Conservation (phyloP, 92 coral and sea anemone species). For the Hydrozoanthus gracilis region DNA sequence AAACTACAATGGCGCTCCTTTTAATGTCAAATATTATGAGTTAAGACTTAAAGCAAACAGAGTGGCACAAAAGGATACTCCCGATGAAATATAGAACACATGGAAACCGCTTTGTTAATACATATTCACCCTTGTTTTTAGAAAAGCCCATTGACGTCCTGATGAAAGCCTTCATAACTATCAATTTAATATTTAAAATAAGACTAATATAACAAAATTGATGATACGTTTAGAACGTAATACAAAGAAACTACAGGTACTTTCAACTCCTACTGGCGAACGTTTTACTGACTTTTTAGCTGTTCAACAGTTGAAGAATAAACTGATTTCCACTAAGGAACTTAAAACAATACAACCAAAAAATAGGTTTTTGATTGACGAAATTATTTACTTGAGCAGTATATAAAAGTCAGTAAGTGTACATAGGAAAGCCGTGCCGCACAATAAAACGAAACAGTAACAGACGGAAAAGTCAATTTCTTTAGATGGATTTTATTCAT, state of each 20-base stretch:
- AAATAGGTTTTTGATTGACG: background rate
- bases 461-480: no score
- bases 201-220: background rate
- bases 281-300: no score
- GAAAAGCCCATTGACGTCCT: background rate
- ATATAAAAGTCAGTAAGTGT: background rate
- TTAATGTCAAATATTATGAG: background rate
- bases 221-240: background rate
- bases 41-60: background rate
- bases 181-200: background rate
- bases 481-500: no score
- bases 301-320: no score
- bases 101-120: conserved; percentile 18
- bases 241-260: background rate
- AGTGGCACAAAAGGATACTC: conserved; percentile 16
- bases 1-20: background rate
- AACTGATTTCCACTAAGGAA: no score
- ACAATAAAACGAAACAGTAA: no score
- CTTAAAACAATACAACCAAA: background rate
- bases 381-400: background rate
- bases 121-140: conserved; percentile 10
- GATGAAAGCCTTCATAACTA: background rate
- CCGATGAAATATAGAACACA: background rate
- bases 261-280: background rate
- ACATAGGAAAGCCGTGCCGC: no score